These are phyloP conservation scores for Dolichotis patagonum DNA, from an alignment of 2,113 vertebrate genomes.

Conservation along the genomic window DNA sequence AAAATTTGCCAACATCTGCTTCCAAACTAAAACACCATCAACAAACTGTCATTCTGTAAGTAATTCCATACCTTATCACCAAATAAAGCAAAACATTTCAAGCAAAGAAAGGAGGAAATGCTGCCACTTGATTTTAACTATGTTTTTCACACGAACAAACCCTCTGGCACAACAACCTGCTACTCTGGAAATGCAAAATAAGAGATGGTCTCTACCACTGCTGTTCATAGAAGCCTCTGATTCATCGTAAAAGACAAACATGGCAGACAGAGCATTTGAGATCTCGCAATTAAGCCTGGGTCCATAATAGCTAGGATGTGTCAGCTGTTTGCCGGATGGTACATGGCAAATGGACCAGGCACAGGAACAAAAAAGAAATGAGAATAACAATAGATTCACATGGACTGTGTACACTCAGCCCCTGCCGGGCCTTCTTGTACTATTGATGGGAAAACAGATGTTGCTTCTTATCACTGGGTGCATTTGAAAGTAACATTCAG, in stretches of 20 bases:
- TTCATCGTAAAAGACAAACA: slow-evolving; percentile 81
- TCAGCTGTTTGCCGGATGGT: slow-evolving; percentile 92
- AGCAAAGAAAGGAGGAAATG: slow-evolving; percentile 49
- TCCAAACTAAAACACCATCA: slow-evolving; percentile 58
- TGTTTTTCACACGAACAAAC: slow-evolving; percentile 81
- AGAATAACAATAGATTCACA: slow-evolving; percentile 88
- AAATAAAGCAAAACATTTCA: slow-evolving; percentile 85
- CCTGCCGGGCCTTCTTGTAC: slow-evolving; percentile 90
- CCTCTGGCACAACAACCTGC: slow-evolving; percentile 73
- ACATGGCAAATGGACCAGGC: slow-evolving; percentile 89
- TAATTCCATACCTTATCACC: slow-evolving; percentile 83
- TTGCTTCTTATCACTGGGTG: slow-evolving; percentile 93
- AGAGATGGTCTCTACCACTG: slow-evolving; percentile 66
- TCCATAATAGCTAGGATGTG: slow-evolving; percentile 87
- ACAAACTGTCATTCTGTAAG: slow-evolving; percentile 73
- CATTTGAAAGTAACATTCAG: slow-evolving; percentile 92
- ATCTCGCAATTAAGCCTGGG: slow-evolving; percentile 86
- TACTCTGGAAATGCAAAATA: slow-evolving; percentile 67
- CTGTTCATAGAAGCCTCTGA: slow-evolving; percentile 73
- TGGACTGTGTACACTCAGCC: slow-evolving; percentile 87
- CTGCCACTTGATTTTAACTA: slow-evolving; percentile 74
- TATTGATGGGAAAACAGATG: slow-evolving; percentile 95
- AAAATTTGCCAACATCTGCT: not conserved
- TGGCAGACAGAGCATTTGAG: slow-evolving; percentile 84
- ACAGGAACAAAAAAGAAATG: slow-evolving; percentile 87